Evolutionary conservation across 1,140 invertebrate genomes (phyloP).

Genomic region (Conopomorpha cramerella): DNA sequence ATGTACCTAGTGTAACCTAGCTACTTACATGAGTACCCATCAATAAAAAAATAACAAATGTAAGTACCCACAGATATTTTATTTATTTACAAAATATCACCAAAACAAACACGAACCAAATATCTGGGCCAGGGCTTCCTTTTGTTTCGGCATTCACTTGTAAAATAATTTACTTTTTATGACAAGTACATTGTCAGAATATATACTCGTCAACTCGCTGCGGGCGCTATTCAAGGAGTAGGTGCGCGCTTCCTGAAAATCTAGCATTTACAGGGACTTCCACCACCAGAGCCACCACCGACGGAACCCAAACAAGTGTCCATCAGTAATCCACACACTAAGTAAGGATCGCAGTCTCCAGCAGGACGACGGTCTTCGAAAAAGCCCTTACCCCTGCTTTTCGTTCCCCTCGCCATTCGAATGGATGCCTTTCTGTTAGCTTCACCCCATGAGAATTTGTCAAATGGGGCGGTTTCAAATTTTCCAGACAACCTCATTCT

Average conservation of each 20-base stretch:
- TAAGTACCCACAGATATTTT: neutral
- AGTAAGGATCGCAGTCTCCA: slow-evolving; percentile 92
- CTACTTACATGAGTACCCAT: no score
- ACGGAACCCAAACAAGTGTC: slow-evolving; percentile 12
- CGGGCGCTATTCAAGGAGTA: neutral
- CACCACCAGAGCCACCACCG: neutral
- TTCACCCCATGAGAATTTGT: slow-evolving; percentile 78
- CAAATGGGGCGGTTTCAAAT: slow-evolving; percentile 85
- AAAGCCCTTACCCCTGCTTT: slow-evolving; percentile 88
- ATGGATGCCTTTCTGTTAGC: slow-evolving; percentile 80
- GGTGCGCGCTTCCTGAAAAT: neutral
- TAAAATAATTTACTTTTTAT: no score
- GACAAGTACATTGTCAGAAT: no score
- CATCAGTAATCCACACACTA: slow-evolving; percentile 74
- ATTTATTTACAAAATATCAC: neutral
- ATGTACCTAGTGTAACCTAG: no score
- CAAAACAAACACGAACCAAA: neutral
- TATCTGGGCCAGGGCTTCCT: no score
- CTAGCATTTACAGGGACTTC: neutral
- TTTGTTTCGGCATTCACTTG: no score
- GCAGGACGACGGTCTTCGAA: slow-evolving; percentile 92
- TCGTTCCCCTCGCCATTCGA: slow-evolving; percentile 79
- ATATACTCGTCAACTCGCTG: no score
- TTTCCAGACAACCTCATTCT: slow-evolving; percentile 84
- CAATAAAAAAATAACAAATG: no score